These are phyloP conservation scores for Acrobasis consociella DNA, from an alignment of 2,888 invertebrate genomes.

Conservation along the genomic window DNA sequence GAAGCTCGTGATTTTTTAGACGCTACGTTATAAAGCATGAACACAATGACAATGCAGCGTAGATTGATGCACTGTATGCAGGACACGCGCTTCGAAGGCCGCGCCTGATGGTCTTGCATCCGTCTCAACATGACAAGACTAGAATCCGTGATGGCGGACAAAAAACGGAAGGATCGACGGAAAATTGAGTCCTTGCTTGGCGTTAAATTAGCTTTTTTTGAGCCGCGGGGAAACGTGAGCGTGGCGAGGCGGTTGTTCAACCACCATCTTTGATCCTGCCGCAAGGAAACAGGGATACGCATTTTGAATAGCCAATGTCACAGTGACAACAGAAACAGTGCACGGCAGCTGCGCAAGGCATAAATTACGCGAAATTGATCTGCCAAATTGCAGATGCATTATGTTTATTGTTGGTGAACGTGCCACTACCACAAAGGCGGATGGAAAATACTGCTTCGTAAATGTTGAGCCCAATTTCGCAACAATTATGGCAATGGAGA, in stretches of 20 bases:
- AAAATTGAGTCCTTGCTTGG: slow-evolving; percentile 48
- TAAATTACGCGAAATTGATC: slow-evolving; percentile 35
- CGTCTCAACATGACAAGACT: slow-evolving; percentile 29
- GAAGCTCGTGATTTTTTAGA: slow-evolving; percentile 17
- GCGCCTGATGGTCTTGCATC: slow-evolving; percentile 33
- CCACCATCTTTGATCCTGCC: slow-evolving; percentile 51
- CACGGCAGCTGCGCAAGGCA: slow-evolving; percentile 27
- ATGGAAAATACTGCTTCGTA: slow-evolving; percentile 39
- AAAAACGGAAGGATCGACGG: slow-evolving; percentile 50
- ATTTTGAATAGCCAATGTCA: slow-evolving; percentile 57
- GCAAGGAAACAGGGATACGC: slow-evolving; percentile 52
- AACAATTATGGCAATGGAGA: slow-evolving; percentile 31
- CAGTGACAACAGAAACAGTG: slow-evolving; percentile 40
- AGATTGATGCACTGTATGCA: slow-evolving; percentile 30
- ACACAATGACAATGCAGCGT: slow-evolving; percentile 18
- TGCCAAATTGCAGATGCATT: slow-evolving; percentile 44
- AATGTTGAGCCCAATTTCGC: slow-evolving; percentile 43
- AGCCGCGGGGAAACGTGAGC: slow-evolving; percentile 34
- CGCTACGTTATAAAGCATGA: slow-evolving; percentile 18
- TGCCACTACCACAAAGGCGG: slow-evolving; percentile 33
- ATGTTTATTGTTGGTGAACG: slow-evolving; percentile 41
- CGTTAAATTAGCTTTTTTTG: slow-evolving; percentile 62
- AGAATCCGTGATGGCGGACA: slow-evolving; percentile 62
- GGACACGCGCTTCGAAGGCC: slow-evolving; percentile 34
- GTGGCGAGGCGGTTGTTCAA: slow-evolving; percentile 41